Percentiles rank a stretch among this genome's conserved stretches.
phyloP scores from a whole-genome alignment of 2,888 invertebrate genomes.

The Pollenia griseotomentosa region DNA sequence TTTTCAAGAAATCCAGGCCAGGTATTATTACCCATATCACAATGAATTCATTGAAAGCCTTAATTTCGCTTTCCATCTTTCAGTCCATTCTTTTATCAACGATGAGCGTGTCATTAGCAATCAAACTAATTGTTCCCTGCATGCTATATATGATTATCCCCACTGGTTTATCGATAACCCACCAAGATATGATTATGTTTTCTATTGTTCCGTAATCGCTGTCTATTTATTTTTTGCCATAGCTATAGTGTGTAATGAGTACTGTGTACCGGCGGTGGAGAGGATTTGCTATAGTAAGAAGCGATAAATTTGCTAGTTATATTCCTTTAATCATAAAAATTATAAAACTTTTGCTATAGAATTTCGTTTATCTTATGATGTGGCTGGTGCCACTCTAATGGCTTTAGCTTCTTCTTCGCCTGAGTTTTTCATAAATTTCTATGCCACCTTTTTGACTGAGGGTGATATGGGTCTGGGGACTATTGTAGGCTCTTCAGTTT shows the following conservation, averaged over 20 bases:
- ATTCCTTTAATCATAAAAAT: no score
- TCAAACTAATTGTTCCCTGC: constrained; percentile 46
- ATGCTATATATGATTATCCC: constrained; percentile 58
- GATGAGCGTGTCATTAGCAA: background rate
- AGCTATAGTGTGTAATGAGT: constrained; percentile 96
- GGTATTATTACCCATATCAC: background rate
- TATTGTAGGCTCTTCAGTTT: constrained; percentile 93
- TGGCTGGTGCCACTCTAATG: constrained; percentile 97
- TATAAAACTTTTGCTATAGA: constrained; percentile 83
- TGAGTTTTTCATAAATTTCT: constrained; percentile 94
- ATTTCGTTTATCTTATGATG: constrained; percentile 92
- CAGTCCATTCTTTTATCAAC: constrained; percentile 14
- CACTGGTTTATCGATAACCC: constrained; percentile 54
- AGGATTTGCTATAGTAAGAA: constrained; percentile 92
- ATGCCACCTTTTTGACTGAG: constrained; percentile 93
- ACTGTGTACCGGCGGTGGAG: constrained; percentile 95
- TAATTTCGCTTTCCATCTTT: background rate
- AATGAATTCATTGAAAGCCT: background rate
- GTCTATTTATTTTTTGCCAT: constrained; percentile 94
- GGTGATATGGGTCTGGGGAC: constrained; percentile 93
- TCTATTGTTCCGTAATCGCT: constrained; percentile 82
- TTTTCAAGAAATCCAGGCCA: constrained; percentile 19
- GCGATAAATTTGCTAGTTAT: background rate
- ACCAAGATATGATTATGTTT: constrained; percentile 61
- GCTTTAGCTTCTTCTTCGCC: constrained; percentile 96